Conservation (phyloP, 1,140 invertebrate genomes). For the Polypedilum vanderplanki region DNA sequence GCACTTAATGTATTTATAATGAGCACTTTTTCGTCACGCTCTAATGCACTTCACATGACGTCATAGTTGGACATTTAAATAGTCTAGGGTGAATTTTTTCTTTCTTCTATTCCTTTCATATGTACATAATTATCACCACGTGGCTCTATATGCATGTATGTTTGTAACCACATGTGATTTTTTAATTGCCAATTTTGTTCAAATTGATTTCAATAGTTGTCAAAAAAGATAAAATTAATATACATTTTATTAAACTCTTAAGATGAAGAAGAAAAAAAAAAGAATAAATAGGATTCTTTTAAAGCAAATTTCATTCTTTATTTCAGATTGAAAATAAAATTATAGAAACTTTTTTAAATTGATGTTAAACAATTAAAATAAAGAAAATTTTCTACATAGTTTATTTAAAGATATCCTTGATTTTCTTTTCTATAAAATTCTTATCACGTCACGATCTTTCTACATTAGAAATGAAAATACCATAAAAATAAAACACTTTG, state of each 20-base stretch:
- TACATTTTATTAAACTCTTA: too few relatives aligned
- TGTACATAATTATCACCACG: not conserved
- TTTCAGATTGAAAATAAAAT: not conserved
- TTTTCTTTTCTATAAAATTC: not conserved
- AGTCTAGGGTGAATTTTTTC: not conserved
- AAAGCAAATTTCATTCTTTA: not conserved
- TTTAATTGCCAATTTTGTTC: too few relatives aligned
- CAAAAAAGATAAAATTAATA: too few relatives aligned
- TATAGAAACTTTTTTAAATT: not conserved
- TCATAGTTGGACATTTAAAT: not conserved
- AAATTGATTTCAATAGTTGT: too few relatives aligned
- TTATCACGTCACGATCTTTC: not conserved
- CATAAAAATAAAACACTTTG: not conserved
- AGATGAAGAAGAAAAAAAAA: too few relatives aligned
- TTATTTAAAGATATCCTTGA: not conserved
- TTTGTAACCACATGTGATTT: too few relatives aligned
- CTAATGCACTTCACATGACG: not conserved
- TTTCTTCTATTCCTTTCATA: not conserved
- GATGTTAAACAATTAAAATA: not conserved
- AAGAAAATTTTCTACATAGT: not conserved
- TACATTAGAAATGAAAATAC: too few relatives aligned
- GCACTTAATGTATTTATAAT: not conserved
- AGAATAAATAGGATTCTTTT: not conserved
- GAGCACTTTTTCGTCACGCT: not conserved
- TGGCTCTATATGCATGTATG: not conserved